Evolutionary conservation across 2,888 invertebrate genomes (phyloP).

Genomic region (Eudemis profundana): DNA sequence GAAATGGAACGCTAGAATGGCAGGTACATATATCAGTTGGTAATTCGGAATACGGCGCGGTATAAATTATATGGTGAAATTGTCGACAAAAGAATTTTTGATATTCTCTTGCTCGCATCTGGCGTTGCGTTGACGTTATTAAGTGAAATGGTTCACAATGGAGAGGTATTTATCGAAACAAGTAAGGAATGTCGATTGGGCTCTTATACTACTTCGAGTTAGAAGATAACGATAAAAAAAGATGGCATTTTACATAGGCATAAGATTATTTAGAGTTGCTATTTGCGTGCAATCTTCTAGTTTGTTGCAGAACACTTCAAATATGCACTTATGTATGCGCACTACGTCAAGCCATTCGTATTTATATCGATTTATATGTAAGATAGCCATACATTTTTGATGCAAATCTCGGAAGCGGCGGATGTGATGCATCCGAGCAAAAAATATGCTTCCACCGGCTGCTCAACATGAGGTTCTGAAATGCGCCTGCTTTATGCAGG

Average conservation of each 20-base stretch:
- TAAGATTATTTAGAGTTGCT: constrained; percentile 17
- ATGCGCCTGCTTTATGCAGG: constrained; percentile 28
- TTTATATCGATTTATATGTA: constrained; percentile 32
- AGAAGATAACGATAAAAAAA: constrained; percentile 26
- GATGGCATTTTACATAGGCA: constrained; percentile 23
- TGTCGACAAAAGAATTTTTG: constrained; percentile 37
- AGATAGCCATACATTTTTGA: constrained; percentile 37
- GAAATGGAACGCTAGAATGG: constrained; percentile 42
- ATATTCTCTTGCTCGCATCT: constrained; percentile 36
- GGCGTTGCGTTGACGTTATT: constrained; percentile 24
- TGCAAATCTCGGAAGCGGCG: constrained; percentile 41
- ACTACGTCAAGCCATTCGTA: constrained; percentile 18
- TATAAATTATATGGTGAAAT: constrained; percentile 42
- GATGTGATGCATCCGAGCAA: constrained; percentile 39
- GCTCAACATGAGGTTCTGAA: constrained; percentile 36
- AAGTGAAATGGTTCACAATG: constrained; percentile 29
- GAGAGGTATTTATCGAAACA: constrained; percentile 29
- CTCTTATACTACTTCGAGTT: constrained; percentile 24
- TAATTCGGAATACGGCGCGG: constrained; percentile 42
- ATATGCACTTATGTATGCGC: constrained; percentile 19
- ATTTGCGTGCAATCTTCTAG: constrained; percentile 22
- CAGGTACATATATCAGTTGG: constrained; percentile 40
- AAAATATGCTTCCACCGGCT: constrained; percentile 38
- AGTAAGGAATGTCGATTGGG: constrained; percentile 19
- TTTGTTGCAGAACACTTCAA: constrained; percentile 17